Percentiles rank a stretch among this genome's conserved stretches.
phyloP scores from a whole-genome alignment of 1,140 invertebrate species.

The Drosophila oshimai region DNA sequence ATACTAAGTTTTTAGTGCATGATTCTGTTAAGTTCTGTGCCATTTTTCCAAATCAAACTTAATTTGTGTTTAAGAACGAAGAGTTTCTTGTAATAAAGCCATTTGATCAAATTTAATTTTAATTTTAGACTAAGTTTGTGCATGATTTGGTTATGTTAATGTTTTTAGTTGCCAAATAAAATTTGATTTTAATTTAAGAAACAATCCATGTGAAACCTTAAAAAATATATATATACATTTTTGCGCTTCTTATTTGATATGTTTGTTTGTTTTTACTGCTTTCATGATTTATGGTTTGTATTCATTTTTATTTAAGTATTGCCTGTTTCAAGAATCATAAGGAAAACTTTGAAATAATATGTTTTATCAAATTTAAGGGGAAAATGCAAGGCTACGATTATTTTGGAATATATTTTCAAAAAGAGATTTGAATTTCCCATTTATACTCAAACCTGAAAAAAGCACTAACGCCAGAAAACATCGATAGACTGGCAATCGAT shows the following conservation, averaged over 20 bases:
- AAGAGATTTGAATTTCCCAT: no score
- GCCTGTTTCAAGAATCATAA: no score
- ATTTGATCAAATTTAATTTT: not conserved
- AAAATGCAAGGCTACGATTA: not conserved
- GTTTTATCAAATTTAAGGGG: no score
- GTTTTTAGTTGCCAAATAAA: constrained; percentile 16
- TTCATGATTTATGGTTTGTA: constrained; percentile 30
- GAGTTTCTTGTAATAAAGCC: not conserved
- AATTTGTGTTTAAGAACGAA: not conserved
- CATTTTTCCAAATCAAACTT: not conserved
- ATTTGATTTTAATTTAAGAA: constrained; percentile 17
- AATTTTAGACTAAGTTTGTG: constrained; percentile 1
- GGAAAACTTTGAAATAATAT: no score
- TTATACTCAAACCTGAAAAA: no score
- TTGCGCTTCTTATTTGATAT: constrained; percentile 22
- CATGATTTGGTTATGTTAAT: constrained; percentile 25
- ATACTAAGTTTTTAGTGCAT: constrained; percentile 13
- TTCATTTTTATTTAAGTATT: constrained; percentile 13
- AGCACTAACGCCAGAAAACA: no score
- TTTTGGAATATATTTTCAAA: not conserved
- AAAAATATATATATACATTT: constrained; percentile 1
- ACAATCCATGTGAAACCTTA: constrained; percentile 7
- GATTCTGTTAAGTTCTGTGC: constrained; percentile 22
- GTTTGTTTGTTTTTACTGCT: constrained; percentile 27
- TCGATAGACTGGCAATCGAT: no score